Percentiles rank a stretch among this genome's conserved stretches.
phyloP scores from a whole-genome alignment of 2,888 invertebrate species.

The Bellardia bayeri region DNA sequence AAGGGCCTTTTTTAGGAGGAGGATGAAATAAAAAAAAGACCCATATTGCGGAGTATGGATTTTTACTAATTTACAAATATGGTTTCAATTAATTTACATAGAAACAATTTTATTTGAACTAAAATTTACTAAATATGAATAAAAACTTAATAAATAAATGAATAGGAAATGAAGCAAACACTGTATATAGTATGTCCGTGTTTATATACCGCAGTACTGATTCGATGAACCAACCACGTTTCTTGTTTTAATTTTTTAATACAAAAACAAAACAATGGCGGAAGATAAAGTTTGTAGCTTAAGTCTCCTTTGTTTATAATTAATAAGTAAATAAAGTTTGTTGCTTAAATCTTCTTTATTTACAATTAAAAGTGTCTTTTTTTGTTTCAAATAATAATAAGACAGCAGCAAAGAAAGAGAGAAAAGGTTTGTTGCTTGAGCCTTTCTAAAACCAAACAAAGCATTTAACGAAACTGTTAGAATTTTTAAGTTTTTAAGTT shows the following conservation, averaged over 20 bases:
- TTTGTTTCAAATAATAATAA: no score
- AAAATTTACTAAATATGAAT: no score
- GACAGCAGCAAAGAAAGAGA: neutral
- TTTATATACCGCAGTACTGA: no score
- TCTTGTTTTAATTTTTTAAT: neutral
- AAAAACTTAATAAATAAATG: no score
- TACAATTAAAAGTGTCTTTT: neutral
- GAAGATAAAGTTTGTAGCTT: neutral
- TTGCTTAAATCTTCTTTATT: conserved; percentile 12
- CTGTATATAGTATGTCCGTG: no score
- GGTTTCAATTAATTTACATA: no score
- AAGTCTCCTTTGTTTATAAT: neutral
- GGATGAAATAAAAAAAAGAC: no score
- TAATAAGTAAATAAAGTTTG: neutral
- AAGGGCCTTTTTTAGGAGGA: neutral
- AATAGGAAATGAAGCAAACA: neutral
- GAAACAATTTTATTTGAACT: no score
- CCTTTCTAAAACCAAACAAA: neutral
- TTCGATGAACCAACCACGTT: neutral
- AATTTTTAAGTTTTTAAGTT: neutral
- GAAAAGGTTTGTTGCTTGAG: neutral
- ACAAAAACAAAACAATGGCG: neutral
- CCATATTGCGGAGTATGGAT: no score
- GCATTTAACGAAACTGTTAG: neutral
- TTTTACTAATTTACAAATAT: no score